Evolutionary conservation across 1,140 invertebrate species (phyloP).

Genomic region (Apolygus lucorum): DNA sequence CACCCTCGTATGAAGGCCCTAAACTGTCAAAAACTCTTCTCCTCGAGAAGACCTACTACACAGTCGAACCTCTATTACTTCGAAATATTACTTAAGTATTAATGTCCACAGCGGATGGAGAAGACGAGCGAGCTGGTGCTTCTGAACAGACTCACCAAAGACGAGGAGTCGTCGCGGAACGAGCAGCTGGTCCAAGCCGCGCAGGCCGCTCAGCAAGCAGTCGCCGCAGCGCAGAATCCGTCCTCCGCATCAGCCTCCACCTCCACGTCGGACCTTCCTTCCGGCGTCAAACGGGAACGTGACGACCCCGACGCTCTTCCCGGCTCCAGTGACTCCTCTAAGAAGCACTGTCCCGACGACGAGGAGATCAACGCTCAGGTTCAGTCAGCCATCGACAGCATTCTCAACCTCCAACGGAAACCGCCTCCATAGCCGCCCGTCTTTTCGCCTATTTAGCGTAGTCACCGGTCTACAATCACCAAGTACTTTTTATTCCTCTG

Average conservation of each 20-base stretch:
- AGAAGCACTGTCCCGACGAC: slow-evolving; percentile 37
- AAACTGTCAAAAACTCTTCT: too few relatives aligned
- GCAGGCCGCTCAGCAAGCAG: slow-evolving; percentile 32
- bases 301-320: slow-evolving; percentile 37
- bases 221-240: neutral
- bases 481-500: too few relatives aligned
- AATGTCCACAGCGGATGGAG: slow-evolving; percentile 49
- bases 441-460: neutral
- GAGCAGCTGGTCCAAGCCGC: slow-evolving; percentile 45
- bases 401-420: slow-evolving; percentile 55
- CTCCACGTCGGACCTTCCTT: slow-evolving; percentile 24
- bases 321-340: slow-evolving; percentile 35
- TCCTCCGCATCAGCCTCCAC: neutral
- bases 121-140: slow-evolving; percentile 62
- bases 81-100: too few relatives aligned
- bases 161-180: slow-evolving; percentile 53
- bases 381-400: slow-evolving; percentile 67
- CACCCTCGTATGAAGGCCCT: too few relatives aligned
- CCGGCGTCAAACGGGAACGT: slow-evolving; percentile 41
- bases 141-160: slow-evolving; percentile 58
- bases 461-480: neutral
- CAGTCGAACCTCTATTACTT: too few relatives aligned
- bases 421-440: slow-evolving; percentile 1
- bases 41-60: too few relatives aligned
- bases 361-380: slow-evolving; percentile 62